Conservation (phyloP, 1,140 invertebrate species). For the Tenebrio molitor region DNA sequence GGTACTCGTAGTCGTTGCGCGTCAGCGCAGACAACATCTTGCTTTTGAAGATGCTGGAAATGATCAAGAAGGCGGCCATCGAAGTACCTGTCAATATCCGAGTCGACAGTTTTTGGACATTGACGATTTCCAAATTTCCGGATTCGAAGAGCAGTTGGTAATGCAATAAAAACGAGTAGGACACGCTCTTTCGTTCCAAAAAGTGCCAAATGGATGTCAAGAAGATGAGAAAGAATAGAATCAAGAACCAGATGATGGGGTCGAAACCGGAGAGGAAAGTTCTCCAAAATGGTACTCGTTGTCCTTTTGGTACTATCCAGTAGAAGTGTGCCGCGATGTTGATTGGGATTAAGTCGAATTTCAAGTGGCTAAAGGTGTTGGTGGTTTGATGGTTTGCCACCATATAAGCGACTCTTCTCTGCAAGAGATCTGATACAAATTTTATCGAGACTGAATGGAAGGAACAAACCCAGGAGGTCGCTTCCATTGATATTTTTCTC, state of each 20-base stretch:
- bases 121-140: neutral
- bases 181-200: neutral
- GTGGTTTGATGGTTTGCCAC: neutral
- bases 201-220: neutral
- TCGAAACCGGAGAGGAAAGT: neutral
- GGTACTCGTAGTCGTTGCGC: neutral
- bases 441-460: neutral
- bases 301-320: neutral
- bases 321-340: neutral
- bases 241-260: neutral
- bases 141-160: constrained; percentile 2
- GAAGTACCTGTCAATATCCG: neutral
- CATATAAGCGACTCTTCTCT: neutral
- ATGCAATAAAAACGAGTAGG: constrained; percentile 2
- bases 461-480: neutral
- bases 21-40: neutral
- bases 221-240: neutral
- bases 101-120: neutral
- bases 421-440: neutral
- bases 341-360: neutral
- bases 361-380: neutral
- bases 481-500: too few relatives aligned
- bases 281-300: neutral
- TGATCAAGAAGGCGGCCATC: neutral
- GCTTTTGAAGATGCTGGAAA: constrained; percentile 3